phyloP scores from a whole-genome alignment of 2,113 vertebrate genomes.

The Oreochromis tanganicae region DNA sequence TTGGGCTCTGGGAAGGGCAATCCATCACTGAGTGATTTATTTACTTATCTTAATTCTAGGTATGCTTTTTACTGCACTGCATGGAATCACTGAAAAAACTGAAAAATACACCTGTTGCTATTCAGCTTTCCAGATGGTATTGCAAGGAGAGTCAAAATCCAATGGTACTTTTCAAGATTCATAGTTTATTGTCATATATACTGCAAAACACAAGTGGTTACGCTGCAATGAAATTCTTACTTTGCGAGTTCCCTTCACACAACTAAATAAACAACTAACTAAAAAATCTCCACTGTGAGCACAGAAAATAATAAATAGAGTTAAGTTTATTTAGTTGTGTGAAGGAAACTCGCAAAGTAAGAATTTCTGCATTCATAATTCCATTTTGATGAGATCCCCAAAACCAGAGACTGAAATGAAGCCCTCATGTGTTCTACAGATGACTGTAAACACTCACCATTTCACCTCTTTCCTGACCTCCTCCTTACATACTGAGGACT shows the following conservation, averaged over 20 bases:
- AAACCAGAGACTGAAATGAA: not conserved
- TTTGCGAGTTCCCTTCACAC: not conserved
- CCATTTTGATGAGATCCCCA: not conserved
- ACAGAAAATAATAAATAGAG: not conserved
- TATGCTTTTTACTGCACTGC: not conserved
- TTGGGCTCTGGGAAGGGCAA: not conserved
- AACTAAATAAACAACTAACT: not conserved
- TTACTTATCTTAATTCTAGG: not conserved
- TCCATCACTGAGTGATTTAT: not conserved
- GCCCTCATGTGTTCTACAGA: not conserved
- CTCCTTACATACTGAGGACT: not conserved
- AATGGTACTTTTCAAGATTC: not conserved
- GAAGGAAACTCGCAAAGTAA: not conserved
- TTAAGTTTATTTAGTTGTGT: not conserved
- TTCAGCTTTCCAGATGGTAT: not conserved
- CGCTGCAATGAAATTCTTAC: not conserved
- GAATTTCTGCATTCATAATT: not conserved
- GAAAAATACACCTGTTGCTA: not conserved
- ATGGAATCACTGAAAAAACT: not conserved
- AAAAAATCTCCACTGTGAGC: not conserved
- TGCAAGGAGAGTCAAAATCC: not conserved
- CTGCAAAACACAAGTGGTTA: not conserved
- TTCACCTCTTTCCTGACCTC: not conserved
- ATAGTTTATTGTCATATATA: not conserved
- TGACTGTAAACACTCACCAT: not conserved